phyloP scores from a whole-genome alignment of 2,797 vertebrate genomes.

The Alectoris magna region DNA sequence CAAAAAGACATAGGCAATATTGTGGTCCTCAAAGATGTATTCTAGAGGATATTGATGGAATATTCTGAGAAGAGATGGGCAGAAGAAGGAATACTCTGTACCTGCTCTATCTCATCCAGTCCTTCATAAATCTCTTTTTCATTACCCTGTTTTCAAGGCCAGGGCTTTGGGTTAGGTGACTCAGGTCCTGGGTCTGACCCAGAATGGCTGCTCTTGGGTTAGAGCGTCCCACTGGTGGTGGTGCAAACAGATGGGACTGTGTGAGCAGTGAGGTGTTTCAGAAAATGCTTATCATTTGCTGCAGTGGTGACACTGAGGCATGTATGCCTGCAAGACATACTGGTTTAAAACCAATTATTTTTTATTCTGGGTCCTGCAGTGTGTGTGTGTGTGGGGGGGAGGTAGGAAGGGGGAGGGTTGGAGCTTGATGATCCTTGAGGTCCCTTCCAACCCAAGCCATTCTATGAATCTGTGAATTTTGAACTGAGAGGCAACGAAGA shows the following conservation, averaged over 20 bases:
- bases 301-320: background rate
- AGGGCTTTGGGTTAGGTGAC: background rate
- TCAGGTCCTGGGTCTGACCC: background rate
- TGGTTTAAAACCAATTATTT: background rate
- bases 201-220: background rate
- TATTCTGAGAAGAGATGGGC: background rate
- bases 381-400: too few species aligned
- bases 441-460: too few species aligned
- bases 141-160: background rate
- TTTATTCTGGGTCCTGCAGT: background rate
- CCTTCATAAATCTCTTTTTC: background rate
- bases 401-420: too few species aligned
- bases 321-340: rapidly evolving
- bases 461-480: background rate
- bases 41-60: background rate
- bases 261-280: background rate
- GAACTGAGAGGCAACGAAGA: background rate
- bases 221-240: background rate
- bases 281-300: background rate
- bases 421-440: too few species aligned
- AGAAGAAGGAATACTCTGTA: background rate
- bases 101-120: background rate
- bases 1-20: background rate
- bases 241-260: background rate
- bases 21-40: background rate